Conservation (phyloP, 1,140 invertebrate genomes). For the Drosophila dunni region DNA sequence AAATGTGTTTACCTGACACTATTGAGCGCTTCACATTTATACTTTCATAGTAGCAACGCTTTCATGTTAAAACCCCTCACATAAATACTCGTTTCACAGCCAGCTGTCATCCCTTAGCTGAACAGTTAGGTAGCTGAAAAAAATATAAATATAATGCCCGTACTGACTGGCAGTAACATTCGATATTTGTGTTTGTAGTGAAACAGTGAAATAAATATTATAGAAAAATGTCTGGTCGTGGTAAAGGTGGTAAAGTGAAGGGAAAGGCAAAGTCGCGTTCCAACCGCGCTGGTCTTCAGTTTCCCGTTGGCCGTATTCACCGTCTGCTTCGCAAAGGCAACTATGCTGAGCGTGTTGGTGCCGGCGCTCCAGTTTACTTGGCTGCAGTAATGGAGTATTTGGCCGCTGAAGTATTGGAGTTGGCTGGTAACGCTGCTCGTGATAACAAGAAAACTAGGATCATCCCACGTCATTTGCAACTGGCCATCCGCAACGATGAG, state of each 20-base stretch:
- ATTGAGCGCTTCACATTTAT: not conserved
- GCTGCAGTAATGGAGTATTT: slow-evolving; percentile 88
- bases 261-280: slow-evolving; percentile 88
- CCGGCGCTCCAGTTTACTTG: slow-evolving; percentile 89
- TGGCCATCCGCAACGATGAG: slow-evolving; percentile 94
- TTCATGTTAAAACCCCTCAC: not conserved
- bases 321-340: slow-evolving; percentile 89
- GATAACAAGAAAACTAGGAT: slow-evolving; percentile 89
- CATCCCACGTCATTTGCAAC: slow-evolving; percentile 92
- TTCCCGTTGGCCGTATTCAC: slow-evolving; percentile 90
- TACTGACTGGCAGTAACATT: not conserved
- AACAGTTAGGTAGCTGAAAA: slow-evolving; percentile 10
- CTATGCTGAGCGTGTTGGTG: slow-evolving; percentile 89
- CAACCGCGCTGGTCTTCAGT: slow-evolving; percentile 88
- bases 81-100: not conserved
- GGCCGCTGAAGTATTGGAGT: slow-evolving; percentile 90
- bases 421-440: slow-evolving; percentile 91
- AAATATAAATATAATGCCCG: slow-evolving; percentile 3
- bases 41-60: slow-evolving; percentile 13
- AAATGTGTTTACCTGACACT: not conserved
- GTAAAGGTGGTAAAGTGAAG: slow-evolving; percentile 88
- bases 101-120: slow-evolving; percentile 6
- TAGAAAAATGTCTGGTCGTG: slow-evolving; percentile 86
- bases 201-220: slow-evolving; percentile 20
- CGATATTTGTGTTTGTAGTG: slow-evolving; percentile 1